Evolutionary conservation across 2,888 invertebrate species (phyloP), one percentile per base, ranked within the genome.

Genomic region (Augiades crinisus): DNA sequence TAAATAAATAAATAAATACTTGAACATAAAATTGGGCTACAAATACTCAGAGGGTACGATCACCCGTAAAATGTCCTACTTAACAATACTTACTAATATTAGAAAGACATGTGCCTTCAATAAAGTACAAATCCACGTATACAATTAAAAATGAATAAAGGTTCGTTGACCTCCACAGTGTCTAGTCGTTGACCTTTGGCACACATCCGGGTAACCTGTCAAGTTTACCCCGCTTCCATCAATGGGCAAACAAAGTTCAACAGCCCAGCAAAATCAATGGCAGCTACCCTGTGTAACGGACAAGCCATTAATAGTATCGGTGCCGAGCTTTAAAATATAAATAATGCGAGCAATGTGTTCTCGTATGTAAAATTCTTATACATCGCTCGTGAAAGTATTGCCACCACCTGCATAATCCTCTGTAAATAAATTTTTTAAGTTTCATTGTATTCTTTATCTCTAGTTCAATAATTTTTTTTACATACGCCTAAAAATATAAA

Each of bases 151-250:
- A 43, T 57, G 40, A 57, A 53, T 55, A 37, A 55, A 67, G 41
- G 49, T 34, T 67, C 66, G 61, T 56, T 59, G 62, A 64, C 65
- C 69, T 53, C 57, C 55, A 45, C 38, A 55, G 54, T 63, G 66
- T 65, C 63, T 64, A 67, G 78, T 68, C 80, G 56, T 61, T 60
- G 72, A 78, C 71, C 79, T 74, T 76, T 81, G 80, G 63, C 82
- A 78, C 68, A 81, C 63, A 71, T 81, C 62, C 59, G 57, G 36
- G 57, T 55, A 57, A 61, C 63, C 72, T 70, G 72, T 74, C 75
- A 79, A 75, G 75, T 75, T 78, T 78, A 77, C 72, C 69, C 67
- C 62, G 57, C 50, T 70, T 68, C 62, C 62, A 64, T 62, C 58
- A 67, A 64, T 63, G 70, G 68, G 68, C 68, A 76, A 70, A 73